Conservation (phyloP, 2,888 invertebrate species). For the Eristalinus aeneus region DNA sequence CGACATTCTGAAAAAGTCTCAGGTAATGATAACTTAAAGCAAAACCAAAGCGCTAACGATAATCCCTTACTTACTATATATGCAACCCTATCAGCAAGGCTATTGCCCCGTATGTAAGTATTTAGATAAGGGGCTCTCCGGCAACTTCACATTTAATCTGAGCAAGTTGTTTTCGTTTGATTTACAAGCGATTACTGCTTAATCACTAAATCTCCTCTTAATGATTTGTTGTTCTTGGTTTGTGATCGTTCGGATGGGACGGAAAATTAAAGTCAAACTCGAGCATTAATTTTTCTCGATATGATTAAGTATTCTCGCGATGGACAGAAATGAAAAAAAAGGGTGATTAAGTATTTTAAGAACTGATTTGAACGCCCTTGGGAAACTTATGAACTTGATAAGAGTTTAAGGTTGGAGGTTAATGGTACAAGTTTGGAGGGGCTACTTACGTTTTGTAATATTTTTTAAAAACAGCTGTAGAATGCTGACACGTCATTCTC, state of each 20-base stretch:
- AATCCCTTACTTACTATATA: not conserved
- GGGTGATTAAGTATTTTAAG: not conserved
- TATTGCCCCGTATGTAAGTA: not conserved
- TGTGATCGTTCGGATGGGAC: not conserved
- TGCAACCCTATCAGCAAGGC: not conserved
- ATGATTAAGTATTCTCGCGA: not conserved
- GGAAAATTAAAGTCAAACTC: not conserved
- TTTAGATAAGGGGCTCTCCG: not conserved
- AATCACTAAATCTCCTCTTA: not conserved
- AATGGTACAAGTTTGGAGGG: too few species aligned
- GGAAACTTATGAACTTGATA: not conserved
- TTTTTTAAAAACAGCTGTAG: too few species aligned
- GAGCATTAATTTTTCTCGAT: not conserved
- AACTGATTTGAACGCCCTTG: not conserved
- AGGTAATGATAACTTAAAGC: not conserved
- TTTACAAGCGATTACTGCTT: not conserved
- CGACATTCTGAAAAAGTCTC: too few species aligned
- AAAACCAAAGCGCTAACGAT: not conserved
- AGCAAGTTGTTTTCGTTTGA: not conserved
- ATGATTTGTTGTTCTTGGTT: not conserved
- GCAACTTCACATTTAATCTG: not conserved
- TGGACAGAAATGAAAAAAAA: not conserved
- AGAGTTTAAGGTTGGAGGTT: not conserved
- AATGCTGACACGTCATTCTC: too few species aligned
- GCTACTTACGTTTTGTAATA: too few species aligned